These are phyloP conservation scores for Chanos chanos DNA, from an alignment of 2,797 vertebrate genomes.

Conservation along the genomic window DNA sequence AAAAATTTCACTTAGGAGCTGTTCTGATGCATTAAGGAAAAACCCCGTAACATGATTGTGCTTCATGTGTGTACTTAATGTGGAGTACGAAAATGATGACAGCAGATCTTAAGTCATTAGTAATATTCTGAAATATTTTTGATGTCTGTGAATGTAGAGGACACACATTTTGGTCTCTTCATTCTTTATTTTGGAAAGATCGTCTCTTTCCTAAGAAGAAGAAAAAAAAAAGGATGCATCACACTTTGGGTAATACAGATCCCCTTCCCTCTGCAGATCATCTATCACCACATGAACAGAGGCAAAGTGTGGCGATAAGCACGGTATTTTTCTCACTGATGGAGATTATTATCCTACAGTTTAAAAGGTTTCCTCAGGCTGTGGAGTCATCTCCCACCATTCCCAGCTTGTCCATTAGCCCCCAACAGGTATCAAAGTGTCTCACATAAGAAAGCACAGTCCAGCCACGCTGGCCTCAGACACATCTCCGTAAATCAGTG, in stretches of 20 bases:
- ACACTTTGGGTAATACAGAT: constrained; percentile 66
- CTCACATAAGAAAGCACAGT: too few relatives aligned
- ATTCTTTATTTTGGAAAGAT: constrained; percentile 64
- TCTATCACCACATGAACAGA: constrained; percentile 36
- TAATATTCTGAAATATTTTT: too few relatives aligned
- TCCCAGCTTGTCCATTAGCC: constrained; percentile 39
- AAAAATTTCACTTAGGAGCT: constrained; percentile 52
- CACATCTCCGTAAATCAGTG: too few relatives aligned
- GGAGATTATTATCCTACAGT: constrained; percentile 33
- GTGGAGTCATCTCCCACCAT: constrained; percentile 25
- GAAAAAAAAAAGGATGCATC: constrained; percentile 64
- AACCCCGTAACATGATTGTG: too few relatives aligned
- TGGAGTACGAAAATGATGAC: too few relatives aligned
- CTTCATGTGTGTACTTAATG: too few relatives aligned
- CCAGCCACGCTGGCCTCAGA: too few relatives aligned
- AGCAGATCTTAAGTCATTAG: too few relatives aligned
- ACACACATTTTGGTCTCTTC: constrained; percentile 51
- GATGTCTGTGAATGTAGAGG: too few relatives aligned
- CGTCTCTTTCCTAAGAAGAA: constrained; percentile 71
- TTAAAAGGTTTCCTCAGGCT: constrained; percentile 37
- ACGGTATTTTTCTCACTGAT: constrained; percentile 21
- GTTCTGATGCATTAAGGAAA: too few relatives aligned
- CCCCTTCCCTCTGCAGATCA: constrained; percentile 61
- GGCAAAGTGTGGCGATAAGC: constrained; percentile 33
- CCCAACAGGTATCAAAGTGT: constrained; percentile 43